Conservation (phyloP, 1,140 invertebrate genomes). For the Cyrtorhinus lividipennis region DNA sequence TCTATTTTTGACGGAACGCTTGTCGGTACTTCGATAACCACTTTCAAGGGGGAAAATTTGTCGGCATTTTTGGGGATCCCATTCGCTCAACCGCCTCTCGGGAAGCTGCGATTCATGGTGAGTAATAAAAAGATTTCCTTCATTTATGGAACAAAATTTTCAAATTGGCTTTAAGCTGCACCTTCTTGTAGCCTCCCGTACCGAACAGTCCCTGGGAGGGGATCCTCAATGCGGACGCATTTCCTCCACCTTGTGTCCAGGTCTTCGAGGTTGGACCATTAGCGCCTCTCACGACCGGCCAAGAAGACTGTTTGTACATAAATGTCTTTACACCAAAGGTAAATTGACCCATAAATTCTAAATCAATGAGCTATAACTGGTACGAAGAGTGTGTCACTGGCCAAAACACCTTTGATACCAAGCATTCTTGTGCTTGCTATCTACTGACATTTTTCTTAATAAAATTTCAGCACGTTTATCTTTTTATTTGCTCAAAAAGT, state of each 20-base stretch:
- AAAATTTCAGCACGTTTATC: too few species aligned
- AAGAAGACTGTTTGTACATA: slow-evolving; percentile 26
- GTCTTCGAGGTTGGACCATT: not conserved
- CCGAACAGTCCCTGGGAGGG: slow-evolving; percentile 2
- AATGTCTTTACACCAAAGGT: slow-evolving; percentile 26
- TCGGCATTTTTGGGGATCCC: not conserved
- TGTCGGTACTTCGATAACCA: not conserved
- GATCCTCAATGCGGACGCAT: slow-evolving; percentile 9
- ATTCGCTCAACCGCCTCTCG: not conserved
- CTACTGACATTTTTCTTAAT: too few species aligned
- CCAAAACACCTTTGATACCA: too few species aligned
- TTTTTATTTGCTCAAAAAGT: too few species aligned
- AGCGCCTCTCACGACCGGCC: slow-evolving; percentile 10
- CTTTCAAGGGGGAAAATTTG: not conserved
- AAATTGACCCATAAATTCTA: slow-evolving; percentile 3
- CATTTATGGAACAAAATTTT: too few species aligned
- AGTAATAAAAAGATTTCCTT: not conserved
- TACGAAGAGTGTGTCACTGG: too few species aligned
- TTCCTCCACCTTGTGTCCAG: slow-evolving; percentile 9
- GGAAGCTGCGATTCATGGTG: not conserved
- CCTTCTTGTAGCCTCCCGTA: not conserved
- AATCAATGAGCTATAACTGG: too few species aligned
- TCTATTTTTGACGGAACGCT: not conserved
- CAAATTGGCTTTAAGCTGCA: too few species aligned
- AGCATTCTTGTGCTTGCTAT: too few species aligned